These are phyloP conservation scores for Cotesia vestalis DNA, from an alignment of 1,140 invertebrate species.

Conservation along the genomic window DNA sequence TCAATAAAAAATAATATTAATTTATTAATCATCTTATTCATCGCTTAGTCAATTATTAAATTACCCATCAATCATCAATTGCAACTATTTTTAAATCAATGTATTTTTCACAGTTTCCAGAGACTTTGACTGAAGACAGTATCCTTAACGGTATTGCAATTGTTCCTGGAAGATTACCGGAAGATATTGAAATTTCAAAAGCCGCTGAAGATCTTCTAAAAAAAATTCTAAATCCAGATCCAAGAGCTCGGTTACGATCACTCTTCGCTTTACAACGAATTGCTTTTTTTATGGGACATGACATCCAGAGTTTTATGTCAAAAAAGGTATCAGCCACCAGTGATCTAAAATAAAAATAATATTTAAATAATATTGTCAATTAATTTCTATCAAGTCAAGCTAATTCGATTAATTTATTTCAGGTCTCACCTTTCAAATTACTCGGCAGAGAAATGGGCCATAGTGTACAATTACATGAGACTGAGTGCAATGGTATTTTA, in stretches of 20 bases:
- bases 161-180: slow-evolving; percentile 45
- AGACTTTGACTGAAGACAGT: slow-evolving; percentile 24
- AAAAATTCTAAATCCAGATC: slow-evolving; percentile 62
- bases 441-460: not conserved
- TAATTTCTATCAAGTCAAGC: not conserved
- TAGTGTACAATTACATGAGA: no score
- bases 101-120: slow-evolving; percentile 44
- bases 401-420: not conserved
- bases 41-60: slow-evolving; percentile 1
- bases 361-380: not conserved
- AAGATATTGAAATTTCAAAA: slow-evolving; percentile 46
- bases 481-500: no score
- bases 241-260: slow-evolving; percentile 57
- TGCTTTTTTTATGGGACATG: slow-evolving; percentile 65
- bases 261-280: slow-evolving; percentile 60
- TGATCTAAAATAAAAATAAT: not conserved
- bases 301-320: slow-evolving; percentile 53
- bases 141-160: slow-evolving; percentile 7
- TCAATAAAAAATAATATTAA: no score
- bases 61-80: not conserved
- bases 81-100: not conserved
- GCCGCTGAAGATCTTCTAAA: slow-evolving; percentile 60
- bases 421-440: slow-evolving; percentile 23
- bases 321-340: slow-evolving; percentile 49
- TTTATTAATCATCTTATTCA: not conserved